Base-by-base conservation (phyloP, 2,797 vertebrate genomes). In the Podarcis siculus region DNA sequence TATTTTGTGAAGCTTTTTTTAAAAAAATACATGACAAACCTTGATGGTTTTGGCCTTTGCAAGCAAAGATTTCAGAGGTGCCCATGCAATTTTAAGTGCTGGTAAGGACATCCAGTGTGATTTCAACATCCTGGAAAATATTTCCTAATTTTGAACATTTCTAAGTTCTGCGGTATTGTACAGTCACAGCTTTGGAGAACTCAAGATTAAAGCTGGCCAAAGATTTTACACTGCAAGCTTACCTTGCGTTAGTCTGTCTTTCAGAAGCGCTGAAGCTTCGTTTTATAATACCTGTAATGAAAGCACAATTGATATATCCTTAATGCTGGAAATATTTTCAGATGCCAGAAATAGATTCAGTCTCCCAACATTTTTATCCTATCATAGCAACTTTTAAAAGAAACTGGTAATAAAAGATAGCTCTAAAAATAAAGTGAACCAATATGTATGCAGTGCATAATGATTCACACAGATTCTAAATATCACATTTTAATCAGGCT, bases 201-300 rank as follows among this genome's bases (percentile, higher is more conserved):
- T 76, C 3, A 19, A 1, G 73, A 49, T 37, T 0, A 83, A 64
- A 0, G 4, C 39, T 15, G 71, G 73, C 55, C 76, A 37, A 77
- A 91, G 64, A 66, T 77, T 58, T 67, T 58, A 79, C 64, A 88
- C 35, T 84, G 87, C 1, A 3, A 84, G 95, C 95, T 80, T 91
- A 98, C 98, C 95, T 94, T 82, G 77, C 42, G 35, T 92, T 92
- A 85, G 89, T 93, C 72, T 94, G 95, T 75, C 95, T 96, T 83
- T 97, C 96, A 27, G 95, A 97, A 90, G 92, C 61, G 90, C 94
- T 96, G 81, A 97, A 93, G 92, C 91, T 96, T 94, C 30, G 30
- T 91, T 97, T 97, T 64, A 95, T 91, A 90, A 94, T 91, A 82
- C 94, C 97, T 98, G 92, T 81, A 94, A 95, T 5, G 91, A 93